phyloP scores from a whole-genome alignment of 2,113 vertebrate genomes.

The Grammomys surdaster region DNA sequence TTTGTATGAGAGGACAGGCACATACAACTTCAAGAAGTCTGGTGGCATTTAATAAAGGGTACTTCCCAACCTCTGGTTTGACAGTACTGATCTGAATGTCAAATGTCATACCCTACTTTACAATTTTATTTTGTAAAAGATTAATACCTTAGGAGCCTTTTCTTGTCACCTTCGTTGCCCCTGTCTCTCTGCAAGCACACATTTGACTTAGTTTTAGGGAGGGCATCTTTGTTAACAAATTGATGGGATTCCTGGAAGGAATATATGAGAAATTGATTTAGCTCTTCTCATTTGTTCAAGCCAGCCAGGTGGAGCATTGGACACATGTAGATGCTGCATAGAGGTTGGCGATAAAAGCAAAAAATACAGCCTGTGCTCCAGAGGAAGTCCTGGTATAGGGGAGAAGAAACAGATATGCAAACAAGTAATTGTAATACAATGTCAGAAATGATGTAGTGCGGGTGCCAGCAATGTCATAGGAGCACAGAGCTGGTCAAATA shows the following conservation, averaged over 20 bases:
- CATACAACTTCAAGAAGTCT: background rate
- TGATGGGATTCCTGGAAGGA: slow-evolving; percentile 39
- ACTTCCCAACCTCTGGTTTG: slow-evolving; percentile 8
- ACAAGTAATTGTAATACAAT: background rate
- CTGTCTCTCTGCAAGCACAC: background rate
- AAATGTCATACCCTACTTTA: background rate
- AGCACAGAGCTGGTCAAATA: background rate
- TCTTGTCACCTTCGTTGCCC: background rate
- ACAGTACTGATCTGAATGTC: slow-evolving; percentile 6
- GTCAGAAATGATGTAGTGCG: background rate
- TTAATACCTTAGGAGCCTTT: slow-evolving; percentile 19
- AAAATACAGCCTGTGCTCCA: slow-evolving; percentile 7
- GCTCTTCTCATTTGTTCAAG: slow-evolving; percentile 28
- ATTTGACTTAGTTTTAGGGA: slow-evolving; percentile 47
- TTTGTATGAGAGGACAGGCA: background rate
- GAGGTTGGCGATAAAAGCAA: slow-evolving; percentile 47
- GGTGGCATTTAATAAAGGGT: background rate
- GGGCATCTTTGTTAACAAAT: slow-evolving; percentile 13
- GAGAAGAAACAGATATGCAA: slow-evolving; percentile 30
- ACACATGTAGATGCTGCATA: background rate
- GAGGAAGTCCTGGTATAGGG: background rate
- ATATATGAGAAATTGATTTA: slow-evolving; percentile 68
- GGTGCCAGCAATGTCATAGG: background rate
- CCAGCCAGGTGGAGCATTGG: background rate
- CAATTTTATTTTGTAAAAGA: slow-evolving; percentile 46